Percentiles rank a stretch among this genome's conserved stretches.
These are phyloP conservation scores for Phaedon cochleariae DNA, from an alignment of 2,888 invertebrate genomes.

Conservation along the genomic window DNA sequence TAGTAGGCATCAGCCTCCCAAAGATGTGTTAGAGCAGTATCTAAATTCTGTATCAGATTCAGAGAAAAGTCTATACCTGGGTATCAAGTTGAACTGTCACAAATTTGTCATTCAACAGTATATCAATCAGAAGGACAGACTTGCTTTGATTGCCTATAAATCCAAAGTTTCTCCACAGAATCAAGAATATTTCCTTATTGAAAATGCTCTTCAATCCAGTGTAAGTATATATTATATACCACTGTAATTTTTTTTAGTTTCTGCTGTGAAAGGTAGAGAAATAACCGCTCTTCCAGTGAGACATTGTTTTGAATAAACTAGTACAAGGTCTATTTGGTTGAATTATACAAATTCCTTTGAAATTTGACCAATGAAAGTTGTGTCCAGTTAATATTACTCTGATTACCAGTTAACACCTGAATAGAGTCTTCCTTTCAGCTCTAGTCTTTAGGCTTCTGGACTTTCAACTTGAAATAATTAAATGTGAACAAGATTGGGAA, in stretches of 20 bases:
- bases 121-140: conserved; percentile 70
- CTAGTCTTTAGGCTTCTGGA: too few relatives aligned
- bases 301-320: too few relatives aligned
- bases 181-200: conserved; percentile 78
- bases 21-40: conserved; percentile 61
- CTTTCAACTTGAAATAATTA: too few relatives aligned
- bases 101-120: conserved; percentile 71
- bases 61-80: conserved; percentile 69
- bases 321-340: too few relatives aligned
- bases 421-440: too few relatives aligned
- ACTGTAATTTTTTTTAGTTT: background rate
- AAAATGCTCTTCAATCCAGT: conserved; percentile 67
- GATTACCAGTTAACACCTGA: too few relatives aligned
- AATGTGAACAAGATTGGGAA: too few relatives aligned
- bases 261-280: too few relatives aligned
- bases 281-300: too few relatives aligned
- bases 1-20: conserved; percentile 55
- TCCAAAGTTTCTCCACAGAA: conserved; percentile 70
- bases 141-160: conserved; percentile 70
- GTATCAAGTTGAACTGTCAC: conserved; percentile 72
- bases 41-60: conserved; percentile 52
- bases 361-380: too few relatives aligned
- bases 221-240: conserved; percentile 15
- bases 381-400: too few relatives aligned
- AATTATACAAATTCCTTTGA: too few relatives aligned